Base-by-base conservation (phyloP, 2,797 vertebrate species). In the Sebastes steindachneri region DNA sequence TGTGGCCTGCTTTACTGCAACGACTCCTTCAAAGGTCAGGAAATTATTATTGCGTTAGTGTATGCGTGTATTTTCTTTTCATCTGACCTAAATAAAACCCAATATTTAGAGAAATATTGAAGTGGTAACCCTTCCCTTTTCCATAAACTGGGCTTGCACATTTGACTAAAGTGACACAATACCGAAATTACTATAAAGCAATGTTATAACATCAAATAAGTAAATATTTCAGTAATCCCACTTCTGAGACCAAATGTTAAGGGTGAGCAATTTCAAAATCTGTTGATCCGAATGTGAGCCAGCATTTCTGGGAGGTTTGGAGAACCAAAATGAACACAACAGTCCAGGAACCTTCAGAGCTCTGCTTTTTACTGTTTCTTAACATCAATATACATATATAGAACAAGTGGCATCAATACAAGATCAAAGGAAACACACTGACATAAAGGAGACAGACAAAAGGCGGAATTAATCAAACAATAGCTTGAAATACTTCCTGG, bases 21-120 rank as follows among this genome's bases (percentile, higher is more conserved):
- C 72, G 66, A 26, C 66, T 75, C 85, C n/a, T 86, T 79, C 28
- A 90, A 58, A 92, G 95, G 94, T 95, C 70, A 75, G 81, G 23
- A 60, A 29, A 65, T 2, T 28, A 55, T 23, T 41, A 7, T 9
- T 7, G 3, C 11, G 4, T 62, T 19, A 5, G 7, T 23, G 5
- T n/a, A 9, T 23, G 14, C 45, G 9, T 62, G 15, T 33, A 3
- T 45, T 45, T 45, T 45, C 41, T 45, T 45, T 45, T 45, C 41
- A 17, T 45, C 12, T 23, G 59, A n/a, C 19, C 15, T 45, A 45
- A 17, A 45, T 45, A 45, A 45, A 45, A 45, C 41, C 41, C 15
- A 45, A 45, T 45, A 45, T 45, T 0, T 45, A 17, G 35, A 26
- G 25, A 17, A 15, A 26, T 35, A 35, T 8, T 25, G 10, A 25